phyloP scores from a whole-genome alignment of 2,113 vertebrate genomes.

The Scopus umbretta region DNA sequence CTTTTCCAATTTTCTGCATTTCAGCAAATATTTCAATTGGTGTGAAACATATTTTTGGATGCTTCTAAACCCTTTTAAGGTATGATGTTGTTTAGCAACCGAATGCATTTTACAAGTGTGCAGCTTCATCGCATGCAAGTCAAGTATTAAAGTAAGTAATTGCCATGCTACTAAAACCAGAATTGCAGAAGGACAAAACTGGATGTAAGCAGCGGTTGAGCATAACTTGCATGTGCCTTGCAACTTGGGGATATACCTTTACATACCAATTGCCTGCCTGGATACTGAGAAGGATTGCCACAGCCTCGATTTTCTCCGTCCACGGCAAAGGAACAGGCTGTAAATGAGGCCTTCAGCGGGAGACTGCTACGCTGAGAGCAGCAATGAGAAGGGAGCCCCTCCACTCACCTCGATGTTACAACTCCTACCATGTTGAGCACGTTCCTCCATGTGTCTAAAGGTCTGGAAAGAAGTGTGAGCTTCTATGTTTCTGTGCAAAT shows the following conservation, averaged over 20 bases:
- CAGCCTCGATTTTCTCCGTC: rapidly evolving
- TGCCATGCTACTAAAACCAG: neutral
- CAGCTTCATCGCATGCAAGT: neutral
- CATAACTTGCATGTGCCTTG: rapidly evolving
- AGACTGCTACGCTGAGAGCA: neutral
- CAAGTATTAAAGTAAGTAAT: neutral
- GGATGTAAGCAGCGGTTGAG: neutral
- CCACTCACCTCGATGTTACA: rapidly evolving
- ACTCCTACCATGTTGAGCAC: rapidly evolving
- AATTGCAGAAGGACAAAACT: neutral
- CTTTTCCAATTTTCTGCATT: neutral
- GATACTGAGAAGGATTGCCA: neutral
- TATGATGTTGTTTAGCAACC: neutral
- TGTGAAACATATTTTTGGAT: neutral
- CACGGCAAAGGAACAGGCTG: neutral
- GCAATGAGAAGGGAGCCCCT: neutral
- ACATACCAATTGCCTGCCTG: neutral
- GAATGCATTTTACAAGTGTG: neutral
- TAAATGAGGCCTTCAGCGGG: no score
- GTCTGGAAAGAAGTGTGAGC: neutral
- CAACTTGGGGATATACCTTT: neutral
- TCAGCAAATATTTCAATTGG: neutral
- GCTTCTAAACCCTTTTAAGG: neutral
- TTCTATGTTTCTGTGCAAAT: neutral
- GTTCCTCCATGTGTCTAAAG: neutral